Base-by-base conservation (phyloP, 35 echinoderm and acorn worm genomes). In the Apostichopus japonicus region DNA sequence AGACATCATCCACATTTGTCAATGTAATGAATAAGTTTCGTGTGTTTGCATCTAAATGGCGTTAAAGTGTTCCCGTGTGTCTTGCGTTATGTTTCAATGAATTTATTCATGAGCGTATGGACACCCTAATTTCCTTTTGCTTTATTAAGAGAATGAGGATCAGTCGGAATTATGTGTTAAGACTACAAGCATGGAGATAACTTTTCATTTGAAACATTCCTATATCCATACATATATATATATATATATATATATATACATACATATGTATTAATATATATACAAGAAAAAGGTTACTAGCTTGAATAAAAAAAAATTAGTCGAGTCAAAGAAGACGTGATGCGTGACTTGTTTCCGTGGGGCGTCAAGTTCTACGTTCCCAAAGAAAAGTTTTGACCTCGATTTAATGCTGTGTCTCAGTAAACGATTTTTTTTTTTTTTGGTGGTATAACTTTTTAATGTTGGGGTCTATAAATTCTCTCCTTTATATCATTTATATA, bases 11-110 rank as follows among this genome's bases (percentile, higher is more conserved):
- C 33, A 44, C 21, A 23, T 75, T 75, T 75, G 71, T 75, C 71
- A 75, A 75, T 75, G 71, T 61, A 75, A 75, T 75, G 57, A 61
- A 75, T 75, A 75, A 21, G 21, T 75, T 75, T 75, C 71, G 71
- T 75, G 71, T 19, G 71, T 75, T 75, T 75, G 71, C 71, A 75
- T 75, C 71, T 75, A 75, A 75, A 75, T 75, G 71, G 71, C 71
- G 71, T 23, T 75, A 75, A 75, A 75, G 71, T 75, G 71, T 6
- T 75, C 71, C 71, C 71, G 71, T 23, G 71, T 75, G 16, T 19
- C 21, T 7, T 75, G 71, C 71, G 16, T n/a, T 75, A 75, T 75
- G 71, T 75, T 75, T 75, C 71, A 75, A 75, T 75, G 71, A 75
- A 75, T 75, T 19, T 75, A 75, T 75, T 75, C 71, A 75, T 75